Percentiles rank a stretch among this genome's conserved stretches.
Evolutionary conservation across 2,797 vertebrate species (phyloP).

Genomic region (Siniperca undulata): DNA sequence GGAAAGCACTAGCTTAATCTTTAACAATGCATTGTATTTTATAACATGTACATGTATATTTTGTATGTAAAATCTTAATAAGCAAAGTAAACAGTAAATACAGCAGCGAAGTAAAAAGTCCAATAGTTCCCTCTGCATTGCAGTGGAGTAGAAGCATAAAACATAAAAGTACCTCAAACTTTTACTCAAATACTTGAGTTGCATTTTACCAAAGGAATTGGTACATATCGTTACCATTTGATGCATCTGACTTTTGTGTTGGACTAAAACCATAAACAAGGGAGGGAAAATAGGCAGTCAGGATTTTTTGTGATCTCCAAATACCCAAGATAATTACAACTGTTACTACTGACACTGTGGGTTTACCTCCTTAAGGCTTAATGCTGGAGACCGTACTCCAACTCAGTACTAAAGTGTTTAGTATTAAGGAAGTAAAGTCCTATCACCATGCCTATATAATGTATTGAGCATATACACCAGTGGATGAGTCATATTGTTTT

Average conservation of each 20-base stretch:
- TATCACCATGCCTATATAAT: background rate
- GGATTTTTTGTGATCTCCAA: background rate
- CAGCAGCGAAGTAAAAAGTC: background rate
- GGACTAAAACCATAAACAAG: background rate
- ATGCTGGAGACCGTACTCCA: background rate
- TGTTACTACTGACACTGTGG: background rate
- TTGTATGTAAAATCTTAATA: background rate
- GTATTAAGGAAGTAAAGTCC: too few relatives aligned
- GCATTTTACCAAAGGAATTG: too few relatives aligned
- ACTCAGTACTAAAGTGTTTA: background rate
- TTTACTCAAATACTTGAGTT: too few relatives aligned
- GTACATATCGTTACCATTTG: too few relatives aligned
- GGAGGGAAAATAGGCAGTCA: background rate
- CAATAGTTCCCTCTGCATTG: too few relatives aligned
- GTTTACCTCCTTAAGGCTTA: background rate
- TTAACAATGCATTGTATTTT: background rate
- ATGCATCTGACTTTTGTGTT: too few relatives aligned
- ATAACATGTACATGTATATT: too few relatives aligned
- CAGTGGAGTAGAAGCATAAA: background rate
- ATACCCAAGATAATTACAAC: background rate
- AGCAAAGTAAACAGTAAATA: background rate
- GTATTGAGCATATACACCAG: too few relatives aligned
- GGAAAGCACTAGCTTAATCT: background rate
- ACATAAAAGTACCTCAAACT: background rate
- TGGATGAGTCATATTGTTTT: too few relatives aligned